Evolutionary conservation across 64 coral and sea anemone genomes (phyloP).

Genomic region (Montipora foliosa): DNA sequence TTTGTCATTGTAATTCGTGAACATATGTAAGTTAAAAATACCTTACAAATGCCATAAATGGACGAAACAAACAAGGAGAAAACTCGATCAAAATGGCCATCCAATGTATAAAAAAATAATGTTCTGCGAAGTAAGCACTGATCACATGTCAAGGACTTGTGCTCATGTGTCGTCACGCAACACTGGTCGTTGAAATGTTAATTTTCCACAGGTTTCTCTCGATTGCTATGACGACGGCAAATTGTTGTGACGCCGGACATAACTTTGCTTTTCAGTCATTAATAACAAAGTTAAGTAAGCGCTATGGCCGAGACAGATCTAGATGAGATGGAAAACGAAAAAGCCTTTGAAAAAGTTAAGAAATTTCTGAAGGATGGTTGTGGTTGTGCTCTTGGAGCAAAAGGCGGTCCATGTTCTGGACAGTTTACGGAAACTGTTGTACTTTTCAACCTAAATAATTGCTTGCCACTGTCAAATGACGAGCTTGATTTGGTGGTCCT

Average conservation of each 20-base stretch:
- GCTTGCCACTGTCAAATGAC: background rate
- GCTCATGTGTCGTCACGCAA: background rate
- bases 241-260: slow-evolving; percentile 3
- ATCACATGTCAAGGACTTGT: background rate
- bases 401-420: slow-evolving; percentile 6
- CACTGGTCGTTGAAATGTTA: background rate
- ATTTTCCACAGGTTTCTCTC: background rate
- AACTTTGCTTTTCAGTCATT: background rate
- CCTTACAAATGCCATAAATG: background rate
- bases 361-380: background rate
- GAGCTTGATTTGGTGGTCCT: slow-evolving; percentile 37
- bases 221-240: background rate
- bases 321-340: background rate
- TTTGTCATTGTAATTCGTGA: background rate
- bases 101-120: background rate
- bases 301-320: background rate
- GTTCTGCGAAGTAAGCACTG: background rate
- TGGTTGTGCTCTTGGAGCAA: slow-evolving; percentile 5
- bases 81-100: background rate
- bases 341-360: background rate
- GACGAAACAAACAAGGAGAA: background rate
- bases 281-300: background rate
- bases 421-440: slow-evolving; percentile 1
- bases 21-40: background rate
- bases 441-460: slow-evolving; percentile 26